phyloP scores from a whole-genome alignment of 2,113 vertebrate genomes.

The Colistium nudipinnis region DNA sequence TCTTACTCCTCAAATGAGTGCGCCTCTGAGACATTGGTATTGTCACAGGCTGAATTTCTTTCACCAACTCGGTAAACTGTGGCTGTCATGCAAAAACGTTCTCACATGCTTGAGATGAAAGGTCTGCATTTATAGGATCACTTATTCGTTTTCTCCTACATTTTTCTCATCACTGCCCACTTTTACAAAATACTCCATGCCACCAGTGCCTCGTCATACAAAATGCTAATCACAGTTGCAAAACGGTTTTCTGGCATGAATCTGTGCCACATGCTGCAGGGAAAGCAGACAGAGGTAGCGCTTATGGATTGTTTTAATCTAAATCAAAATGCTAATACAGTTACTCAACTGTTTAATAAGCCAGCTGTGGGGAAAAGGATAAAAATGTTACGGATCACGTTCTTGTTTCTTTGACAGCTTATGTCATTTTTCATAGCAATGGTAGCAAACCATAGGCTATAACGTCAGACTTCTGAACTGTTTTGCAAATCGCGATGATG shows the following conservation, averaged over 20 bases:
- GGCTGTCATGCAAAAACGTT: not conserved
- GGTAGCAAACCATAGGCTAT: slow-evolving; percentile 37
- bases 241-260: not conserved
- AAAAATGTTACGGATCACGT: slow-evolving; percentile 37
- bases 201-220: not conserved
- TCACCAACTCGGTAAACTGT: not conserved
- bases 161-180: slow-evolving; percentile 6
- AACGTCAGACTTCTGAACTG: slow-evolving; percentile 15
- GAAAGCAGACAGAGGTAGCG: slow-evolving; percentile 35
- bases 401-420: slow-evolving; percentile 48
- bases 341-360: slow-evolving; percentile 70
- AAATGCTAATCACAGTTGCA: slow-evolving; percentile 16
- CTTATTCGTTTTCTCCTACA: not conserved
- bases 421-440: slow-evolving; percentile 32
- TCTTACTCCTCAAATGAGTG: not conserved
- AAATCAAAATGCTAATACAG: slow-evolving; percentile 64
- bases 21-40: not conserved
- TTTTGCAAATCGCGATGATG: not conserved
- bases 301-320: slow-evolving; percentile 63
- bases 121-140: slow-evolving; percentile 19
- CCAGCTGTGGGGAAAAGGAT: slow-evolving; percentile 66
- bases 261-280: not conserved
- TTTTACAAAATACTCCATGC: not conserved
- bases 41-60: slow-evolving; percentile 1
- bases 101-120: slow-evolving; percentile 15